phyloP scores from a whole-genome alignment of 2,888 invertebrate genomes.

The Drosophila picticornis region DNA sequence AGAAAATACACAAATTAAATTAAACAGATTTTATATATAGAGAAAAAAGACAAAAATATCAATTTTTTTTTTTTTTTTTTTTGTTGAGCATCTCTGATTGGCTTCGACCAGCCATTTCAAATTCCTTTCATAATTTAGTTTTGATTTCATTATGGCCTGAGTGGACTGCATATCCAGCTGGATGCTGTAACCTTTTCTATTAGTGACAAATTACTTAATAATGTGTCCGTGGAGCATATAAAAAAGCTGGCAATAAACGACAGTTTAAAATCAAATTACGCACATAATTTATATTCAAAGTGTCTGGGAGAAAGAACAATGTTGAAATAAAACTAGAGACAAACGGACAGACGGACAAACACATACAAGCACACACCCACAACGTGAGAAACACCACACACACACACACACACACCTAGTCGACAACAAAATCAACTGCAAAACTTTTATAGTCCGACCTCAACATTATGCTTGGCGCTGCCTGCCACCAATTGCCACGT shows the following conservation, averaged over 20 bases:
- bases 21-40: background rate
- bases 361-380: constrained; percentile 5
- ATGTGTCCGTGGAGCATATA: constrained; percentile 26
- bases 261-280: constrained; percentile 77
- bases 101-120: background rate
- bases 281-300: constrained; percentile 76
- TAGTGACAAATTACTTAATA: constrained; percentile 50
- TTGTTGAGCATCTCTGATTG: background rate
- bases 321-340: constrained; percentile 48
- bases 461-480: constrained; percentile 52
- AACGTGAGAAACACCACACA: constrained; percentile 15
- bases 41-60: constrained; percentile 4
- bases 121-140: constrained; percentile 3
- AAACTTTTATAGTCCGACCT: constrained; percentile 74
- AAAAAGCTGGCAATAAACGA: constrained; percentile 43
- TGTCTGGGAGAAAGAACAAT: constrained; percentile 51
- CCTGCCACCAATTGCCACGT: constrained; percentile 57
- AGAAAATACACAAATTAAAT: constrained; percentile 32
- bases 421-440: constrained; percentile 56
- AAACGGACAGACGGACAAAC: constrained; percentile 9
- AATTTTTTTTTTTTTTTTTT: too few relatives aligned
- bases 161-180: background rate
- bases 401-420: constrained; percentile 32
- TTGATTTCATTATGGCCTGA: constrained; percentile 12
- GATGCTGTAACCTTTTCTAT: constrained; percentile 24